phyloP scores from a whole-genome alignment of 2,113 vertebrate genomes.

The Neogale vison region DNA sequence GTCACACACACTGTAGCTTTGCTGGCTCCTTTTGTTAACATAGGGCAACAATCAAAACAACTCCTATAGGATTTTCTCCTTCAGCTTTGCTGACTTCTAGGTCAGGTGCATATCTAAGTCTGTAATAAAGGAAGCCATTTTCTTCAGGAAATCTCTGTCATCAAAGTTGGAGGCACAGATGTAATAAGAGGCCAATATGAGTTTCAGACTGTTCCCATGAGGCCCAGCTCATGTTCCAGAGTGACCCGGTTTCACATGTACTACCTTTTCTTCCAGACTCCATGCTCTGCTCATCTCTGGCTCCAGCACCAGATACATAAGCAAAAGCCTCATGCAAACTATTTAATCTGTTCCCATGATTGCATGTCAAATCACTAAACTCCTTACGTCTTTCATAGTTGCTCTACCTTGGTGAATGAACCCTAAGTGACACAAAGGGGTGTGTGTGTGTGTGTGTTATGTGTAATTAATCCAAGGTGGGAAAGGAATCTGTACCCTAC shows the following conservation, averaged over 20 bases:
- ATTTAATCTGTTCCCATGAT: conserved; percentile 7
- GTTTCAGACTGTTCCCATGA: not conserved
- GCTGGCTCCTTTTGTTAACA: not conserved
- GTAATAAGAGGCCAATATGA: not conserved
- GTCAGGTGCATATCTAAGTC: not conserved
- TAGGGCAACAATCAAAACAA: not conserved
- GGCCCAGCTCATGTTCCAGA: not conserved
- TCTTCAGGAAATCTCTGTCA: not conserved
- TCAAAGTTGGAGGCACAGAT: not conserved
- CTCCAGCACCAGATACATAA: conserved; percentile 1
- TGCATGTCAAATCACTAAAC: conserved; percentile 20
- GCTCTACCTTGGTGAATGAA: conserved; percentile 42
- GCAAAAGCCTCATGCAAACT: conserved; percentile 6
- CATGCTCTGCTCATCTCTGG: not conserved
- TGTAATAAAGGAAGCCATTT: not conserved
- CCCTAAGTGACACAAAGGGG: not conserved
- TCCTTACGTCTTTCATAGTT: not conserved
- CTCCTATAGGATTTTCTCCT: not conserved
- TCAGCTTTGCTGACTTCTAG: not conserved
- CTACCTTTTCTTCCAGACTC: not conserved
- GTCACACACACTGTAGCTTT: not conserved
- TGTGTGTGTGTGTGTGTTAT: not conserved
- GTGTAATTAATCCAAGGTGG: not conserved
- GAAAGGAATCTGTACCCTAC: not conserved
- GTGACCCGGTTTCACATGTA: not conserved